Percentiles rank a stretch among this genome's conserved stretches.
Conservation (phyloP, 2,888 invertebrate species). For the Oscheius sp. region DNA sequence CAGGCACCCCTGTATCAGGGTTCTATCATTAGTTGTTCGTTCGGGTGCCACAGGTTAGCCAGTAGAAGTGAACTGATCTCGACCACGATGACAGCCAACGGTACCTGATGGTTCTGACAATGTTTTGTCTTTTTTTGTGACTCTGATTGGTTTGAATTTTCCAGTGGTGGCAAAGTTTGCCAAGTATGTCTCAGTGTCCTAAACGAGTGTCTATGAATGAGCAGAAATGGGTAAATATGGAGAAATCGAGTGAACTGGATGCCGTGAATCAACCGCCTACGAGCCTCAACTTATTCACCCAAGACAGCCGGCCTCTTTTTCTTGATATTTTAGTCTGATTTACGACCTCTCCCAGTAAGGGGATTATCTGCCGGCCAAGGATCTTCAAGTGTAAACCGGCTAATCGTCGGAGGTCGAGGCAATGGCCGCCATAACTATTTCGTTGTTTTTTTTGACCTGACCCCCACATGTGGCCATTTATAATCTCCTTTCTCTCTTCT, state of each 20-base stretch:
- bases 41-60: too few relatives aligned
- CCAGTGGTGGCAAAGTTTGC: too few relatives aligned
- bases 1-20: too few relatives aligned
- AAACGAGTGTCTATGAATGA: conserved; percentile 20
- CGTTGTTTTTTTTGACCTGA: neutral
- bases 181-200: neutral
- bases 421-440: conserved; percentile 22
- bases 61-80: too few relatives aligned
- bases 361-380: conserved; percentile 10
- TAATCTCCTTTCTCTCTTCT: conserved; percentile 11
- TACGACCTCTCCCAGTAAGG: conserved; percentile 3
- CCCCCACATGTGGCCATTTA: conserved; percentile 36
- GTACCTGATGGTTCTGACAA: too few relatives aligned
- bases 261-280: conserved; percentile 30
- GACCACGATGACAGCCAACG: too few relatives aligned
- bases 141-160: too few relatives aligned
- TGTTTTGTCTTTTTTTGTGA: too few relatives aligned
- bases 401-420: conserved; percentile 12
- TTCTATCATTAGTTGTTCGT: too few relatives aligned
- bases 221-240: conserved; percentile 27
- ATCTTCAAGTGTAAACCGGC: conserved; percentile 1
- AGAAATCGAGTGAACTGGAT: conserved; percentile 30
- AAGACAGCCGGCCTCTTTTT: neutral
- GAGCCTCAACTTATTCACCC: neutral
- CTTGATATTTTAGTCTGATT: neutral